Base-by-base conservation (phyloP, 2,888 invertebrate genomes). In the Scotopteryx bipunctaria region DNA sequence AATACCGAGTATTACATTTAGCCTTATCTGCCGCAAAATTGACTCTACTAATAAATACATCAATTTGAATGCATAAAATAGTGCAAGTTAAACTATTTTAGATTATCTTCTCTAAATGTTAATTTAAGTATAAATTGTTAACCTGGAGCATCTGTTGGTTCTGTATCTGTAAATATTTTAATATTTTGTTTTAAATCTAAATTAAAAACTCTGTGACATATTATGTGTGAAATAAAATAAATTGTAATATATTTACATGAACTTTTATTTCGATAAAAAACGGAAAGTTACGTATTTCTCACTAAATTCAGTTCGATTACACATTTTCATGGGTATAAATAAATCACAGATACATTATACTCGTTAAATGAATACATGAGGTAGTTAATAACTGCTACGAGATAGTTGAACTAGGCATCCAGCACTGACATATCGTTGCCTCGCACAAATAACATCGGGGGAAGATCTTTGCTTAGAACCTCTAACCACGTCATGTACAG, bases 401-500 rank as follows among this genome's bases (percentile, higher is more conserved):
- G 9, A 13, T n/a, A n/a, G 8, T 23, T 4, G n/a, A 21, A n/a
- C 25, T 60, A 66, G 16, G 54, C 49, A 27, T 63, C 67, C 64
- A 96, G 92, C 58, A 96, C 96, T 35, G 95, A 95, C 40, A 94
- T 94, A 73, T 96, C 95, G 83, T 96, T 96, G 41, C 97, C 97
- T 60, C 96, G 91, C 40, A 96, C 94, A 63, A 97, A 91, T 36
- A 98, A 91, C 71, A 96, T 94, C 0, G 98, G 98, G 29, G 98
- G 98, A 87, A 98, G 92, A 76, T 95, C 95, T 62, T 92, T 92
- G 15, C 98, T 97, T 64, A 99, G 90, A 65, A 94, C 93, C 83
- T 98, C 98, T 69, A 99, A 83, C 98, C 98, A 99, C 4, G 97
- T 95, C 96, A 98, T 96, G 86, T 98, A 98, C 43, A 98, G 88